Percentiles rank a stretch among this genome's conserved stretches.
Evolutionary conservation across 2,888 invertebrate genomes (phyloP).

Genomic region (Andrena praecox): DNA sequence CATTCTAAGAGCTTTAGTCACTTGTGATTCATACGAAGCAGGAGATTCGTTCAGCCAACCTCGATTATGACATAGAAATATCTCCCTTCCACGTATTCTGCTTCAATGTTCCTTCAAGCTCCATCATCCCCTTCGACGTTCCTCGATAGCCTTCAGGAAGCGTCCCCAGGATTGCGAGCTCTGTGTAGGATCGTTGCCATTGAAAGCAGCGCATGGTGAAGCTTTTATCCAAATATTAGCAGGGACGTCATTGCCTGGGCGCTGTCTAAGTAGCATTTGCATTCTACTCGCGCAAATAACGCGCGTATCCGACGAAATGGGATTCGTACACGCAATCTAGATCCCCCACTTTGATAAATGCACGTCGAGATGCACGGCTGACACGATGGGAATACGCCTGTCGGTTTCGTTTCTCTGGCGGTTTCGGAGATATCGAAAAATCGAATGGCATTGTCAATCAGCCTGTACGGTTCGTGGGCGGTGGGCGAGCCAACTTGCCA

Average conservation of each 20-base stretch:
- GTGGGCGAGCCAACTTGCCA: constrained; percentile 6
- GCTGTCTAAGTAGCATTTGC: constrained; percentile 27
- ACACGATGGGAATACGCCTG: constrained; percentile 19
- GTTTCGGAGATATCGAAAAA: constrained; percentile 14
- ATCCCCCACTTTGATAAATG: constrained; percentile 27
- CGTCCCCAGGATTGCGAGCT: no score
- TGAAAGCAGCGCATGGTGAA: background rate
- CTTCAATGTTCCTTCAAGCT: no score
- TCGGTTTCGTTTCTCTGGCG: constrained; percentile 25
- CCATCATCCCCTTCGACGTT: no score
- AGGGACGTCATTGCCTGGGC: constrained; percentile 5
- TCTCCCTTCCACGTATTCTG: no score
- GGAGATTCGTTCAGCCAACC: no score
- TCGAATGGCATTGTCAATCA: constrained; percentile 40
- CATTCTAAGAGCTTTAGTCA: no score
- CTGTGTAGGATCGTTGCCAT: background rate
- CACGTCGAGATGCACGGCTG: background rate
- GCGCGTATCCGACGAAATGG: constrained; percentile 16
- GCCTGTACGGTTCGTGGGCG: background rate
- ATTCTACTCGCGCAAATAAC: constrained; percentile 18
- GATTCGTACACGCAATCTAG: constrained; percentile 37
- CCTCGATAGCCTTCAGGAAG: no score
- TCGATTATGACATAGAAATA: no score
- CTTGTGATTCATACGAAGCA: no score
- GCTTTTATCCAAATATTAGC: constrained; percentile 35